These are phyloP conservation scores for Acinonyx jubatus DNA, from an alignment of 2,113 vertebrate genomes.

Conservation along the genomic window DNA sequence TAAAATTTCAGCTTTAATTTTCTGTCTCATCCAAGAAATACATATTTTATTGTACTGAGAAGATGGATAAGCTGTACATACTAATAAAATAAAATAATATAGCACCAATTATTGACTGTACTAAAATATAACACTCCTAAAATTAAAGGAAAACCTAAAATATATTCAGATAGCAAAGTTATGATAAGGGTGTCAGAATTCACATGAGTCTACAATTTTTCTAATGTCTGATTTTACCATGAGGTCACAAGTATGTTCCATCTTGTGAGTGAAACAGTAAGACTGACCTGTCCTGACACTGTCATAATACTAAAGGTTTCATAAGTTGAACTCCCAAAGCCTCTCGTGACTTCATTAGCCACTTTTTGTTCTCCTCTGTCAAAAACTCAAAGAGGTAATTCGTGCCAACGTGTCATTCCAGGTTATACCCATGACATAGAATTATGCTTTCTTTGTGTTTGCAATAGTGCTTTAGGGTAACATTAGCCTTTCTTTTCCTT, in stretches of 20 bases:
- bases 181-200: not conserved
- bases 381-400: conserved; percentile 51
- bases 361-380: conserved; percentile 60
- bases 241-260: conserved; percentile 31
- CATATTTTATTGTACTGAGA: not conserved
- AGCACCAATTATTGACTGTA: not conserved
- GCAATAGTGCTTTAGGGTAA: conserved; percentile 31
- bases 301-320: conserved; percentile 41
- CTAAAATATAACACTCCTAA: not conserved
- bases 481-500: conserved; percentile 55
- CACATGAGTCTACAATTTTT: conserved; percentile 15
- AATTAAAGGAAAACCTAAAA: not conserved
- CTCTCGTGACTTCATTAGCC: conserved; percentile 64
- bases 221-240: not conserved
- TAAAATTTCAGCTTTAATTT: not conserved
- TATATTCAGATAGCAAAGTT: not conserved
- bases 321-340: conserved; percentile 42
- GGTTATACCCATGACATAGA: conserved; percentile 22
- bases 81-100: not conserved
- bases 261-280: not conserved
- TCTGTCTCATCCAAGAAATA: not conserved
- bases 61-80: not conserved
- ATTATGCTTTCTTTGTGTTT: conserved; percentile 59
- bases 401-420: conserved; percentile 50
- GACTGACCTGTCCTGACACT: conserved; percentile 58